These are phyloP conservation scores for Quiscalus mexicanus DNA, from an alignment of 2,113 vertebrate genomes.

Conservation along the genomic window DNA sequence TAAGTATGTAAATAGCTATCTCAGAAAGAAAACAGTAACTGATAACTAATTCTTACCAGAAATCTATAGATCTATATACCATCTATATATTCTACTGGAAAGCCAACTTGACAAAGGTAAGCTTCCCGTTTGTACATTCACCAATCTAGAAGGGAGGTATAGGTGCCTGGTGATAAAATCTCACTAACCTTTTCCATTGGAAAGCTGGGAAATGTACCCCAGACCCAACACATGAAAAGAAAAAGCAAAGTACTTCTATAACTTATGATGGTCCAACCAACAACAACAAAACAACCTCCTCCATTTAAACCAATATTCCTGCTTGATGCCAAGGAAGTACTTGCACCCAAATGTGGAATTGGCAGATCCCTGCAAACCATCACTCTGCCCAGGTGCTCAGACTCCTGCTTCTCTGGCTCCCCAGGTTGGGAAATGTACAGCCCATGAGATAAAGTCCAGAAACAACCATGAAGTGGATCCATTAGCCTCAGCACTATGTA, in stretches of 20 bases:
- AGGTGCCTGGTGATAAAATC: not conserved
- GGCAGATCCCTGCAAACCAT: not conserved
- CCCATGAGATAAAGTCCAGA: not conserved
- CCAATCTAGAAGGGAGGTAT: not conserved
- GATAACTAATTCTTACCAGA: not conserved
- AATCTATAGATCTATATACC: not conserved
- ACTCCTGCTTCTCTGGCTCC: not conserved
- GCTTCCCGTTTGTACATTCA: not conserved
- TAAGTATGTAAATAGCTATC: not conserved
- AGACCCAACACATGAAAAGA: not conserved
- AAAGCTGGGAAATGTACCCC: not conserved
- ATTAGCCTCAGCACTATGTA: not conserved
- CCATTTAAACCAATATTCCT: not conserved
- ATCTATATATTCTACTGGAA: not conserved
- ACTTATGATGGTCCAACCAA: not conserved
- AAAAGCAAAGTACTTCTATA: not conserved
- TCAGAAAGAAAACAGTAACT: not conserved
- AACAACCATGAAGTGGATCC: not conserved
- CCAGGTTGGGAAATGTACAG: fast-evolving
- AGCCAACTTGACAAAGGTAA: not conserved
- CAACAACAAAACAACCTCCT: not conserved
- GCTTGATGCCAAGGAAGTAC: not conserved
- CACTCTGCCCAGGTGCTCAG: not conserved
- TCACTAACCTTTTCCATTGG: not conserved
- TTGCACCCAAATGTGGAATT: not conserved